A percentile compares a stretch with the other conserved stretches of the same genome.
phyloP scores from a whole-genome alignment of 2,888 invertebrate genomes.

The Anarsia innoxiella region DNA sequence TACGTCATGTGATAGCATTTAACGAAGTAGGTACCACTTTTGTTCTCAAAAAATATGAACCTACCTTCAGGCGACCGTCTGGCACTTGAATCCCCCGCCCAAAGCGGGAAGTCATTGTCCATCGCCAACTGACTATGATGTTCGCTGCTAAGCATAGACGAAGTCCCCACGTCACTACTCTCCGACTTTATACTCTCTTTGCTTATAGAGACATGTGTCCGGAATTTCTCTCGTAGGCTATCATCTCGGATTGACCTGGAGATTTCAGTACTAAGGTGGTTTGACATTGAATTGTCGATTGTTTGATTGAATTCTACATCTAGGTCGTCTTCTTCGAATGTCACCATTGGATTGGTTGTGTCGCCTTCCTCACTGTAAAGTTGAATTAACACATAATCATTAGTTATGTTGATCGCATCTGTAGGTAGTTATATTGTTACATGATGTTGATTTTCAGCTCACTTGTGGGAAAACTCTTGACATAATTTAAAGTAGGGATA shows the following conservation, averaged over 20 bases:
- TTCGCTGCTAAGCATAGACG: constrained; percentile 52
- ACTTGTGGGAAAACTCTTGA: too few relatives aligned
- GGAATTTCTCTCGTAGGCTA: constrained; percentile 29
- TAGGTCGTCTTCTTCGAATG: constrained; percentile 89
- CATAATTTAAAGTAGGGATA: too few relatives aligned
- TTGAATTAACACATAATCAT: too few relatives aligned
- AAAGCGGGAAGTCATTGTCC: constrained; percentile 56
- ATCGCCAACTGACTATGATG: constrained; percentile 37
- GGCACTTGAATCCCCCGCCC: constrained; percentile 81
- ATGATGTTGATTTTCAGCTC: too few relatives aligned
- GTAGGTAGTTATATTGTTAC: too few relatives aligned
- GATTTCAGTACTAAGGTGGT: constrained; percentile 18
- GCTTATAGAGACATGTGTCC: constrained; percentile 28
- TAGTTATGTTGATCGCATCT: too few relatives aligned
- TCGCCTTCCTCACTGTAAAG: constrained; percentile 79
- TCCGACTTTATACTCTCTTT: constrained; percentile 20
- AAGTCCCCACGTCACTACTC: constrained; percentile 29
- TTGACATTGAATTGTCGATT: constrained; percentile 17
- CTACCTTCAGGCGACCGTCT: constrained; percentile 85
- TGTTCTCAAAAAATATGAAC: neutral
- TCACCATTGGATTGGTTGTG: constrained; percentile 85
- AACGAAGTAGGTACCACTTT: neutral
- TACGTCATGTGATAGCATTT: too few relatives aligned
- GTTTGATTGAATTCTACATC: constrained; percentile 43
- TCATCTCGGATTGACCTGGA: constrained; percentile 17